phyloP scores from a whole-genome alignment of 2,113 vertebrate species.

The Festucalex cinctus region DNA sequence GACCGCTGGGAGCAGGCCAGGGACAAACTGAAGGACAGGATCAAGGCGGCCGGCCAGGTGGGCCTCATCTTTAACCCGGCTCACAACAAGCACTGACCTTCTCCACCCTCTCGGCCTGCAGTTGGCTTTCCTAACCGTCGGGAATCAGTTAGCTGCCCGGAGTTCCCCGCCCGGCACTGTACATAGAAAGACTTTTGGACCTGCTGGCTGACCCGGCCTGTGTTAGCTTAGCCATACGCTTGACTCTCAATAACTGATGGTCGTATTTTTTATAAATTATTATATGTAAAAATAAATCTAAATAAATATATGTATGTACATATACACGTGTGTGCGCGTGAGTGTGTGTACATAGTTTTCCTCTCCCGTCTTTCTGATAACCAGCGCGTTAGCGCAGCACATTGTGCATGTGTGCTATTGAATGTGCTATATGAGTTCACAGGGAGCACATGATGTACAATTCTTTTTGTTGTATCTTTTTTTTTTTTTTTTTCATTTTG shows the following conservation, averaged over 20 bases:
- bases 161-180: conserved; percentile 41
- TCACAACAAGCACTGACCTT: conserved; percentile 24
- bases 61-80: conserved; percentile 57
- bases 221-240: conserved; percentile 57
- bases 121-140: conserved; percentile 33
- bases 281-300: conserved; percentile 71
- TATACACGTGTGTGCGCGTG: not conserved
- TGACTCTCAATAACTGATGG: conserved; percentile 77
- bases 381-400: not conserved
- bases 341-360: conserved; percentile 38
- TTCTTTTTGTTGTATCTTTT: conserved; percentile 65
- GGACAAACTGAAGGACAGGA: conserved; percentile 60
- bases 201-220: conserved; percentile 46
- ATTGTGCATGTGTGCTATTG: conserved; percentile 72
- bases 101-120: conserved; percentile 3
- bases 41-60: conserved; percentile 50
- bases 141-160: conserved; percentile 38
- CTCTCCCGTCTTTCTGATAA: not conserved
- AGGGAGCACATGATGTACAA: conserved; percentile 65
- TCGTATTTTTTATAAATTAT: conserved; percentile 78
- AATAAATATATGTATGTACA: conserved; percentile 44
- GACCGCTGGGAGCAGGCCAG: conserved; percentile 63
- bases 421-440: conserved; percentile 79
- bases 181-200: conserved; percentile 28
- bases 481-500: conserved; percentile 44